These are phyloP conservation scores for Pristionchus exspectatus DNA, from an alignment of 2,888 invertebrate genomes.

Conservation along the genomic window DNA sequence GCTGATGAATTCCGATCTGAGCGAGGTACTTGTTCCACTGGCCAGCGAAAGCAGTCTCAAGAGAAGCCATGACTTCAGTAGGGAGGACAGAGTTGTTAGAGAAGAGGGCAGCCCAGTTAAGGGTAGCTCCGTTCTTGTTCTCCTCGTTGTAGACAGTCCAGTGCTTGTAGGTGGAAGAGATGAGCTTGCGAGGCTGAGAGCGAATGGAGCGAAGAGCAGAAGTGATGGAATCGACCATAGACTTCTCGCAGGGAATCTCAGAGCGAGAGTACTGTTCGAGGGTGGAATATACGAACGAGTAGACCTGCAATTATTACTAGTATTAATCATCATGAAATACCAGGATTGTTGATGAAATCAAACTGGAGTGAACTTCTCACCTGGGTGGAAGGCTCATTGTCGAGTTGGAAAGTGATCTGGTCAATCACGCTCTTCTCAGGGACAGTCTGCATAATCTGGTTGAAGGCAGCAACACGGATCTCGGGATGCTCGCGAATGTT, in stretches of 20 bases:
- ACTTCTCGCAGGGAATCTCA: constrained; percentile 69
- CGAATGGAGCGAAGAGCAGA: constrained; percentile 57
- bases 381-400: constrained; percentile 69
- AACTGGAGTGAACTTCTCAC: constrained; percentile 54
- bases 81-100: constrained; percentile 67
- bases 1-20: constrained; percentile 66
- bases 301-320: not conserved
- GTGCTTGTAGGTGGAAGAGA: constrained; percentile 61
- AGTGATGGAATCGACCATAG: constrained; percentile 53
- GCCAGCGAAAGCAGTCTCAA: constrained; percentile 66
- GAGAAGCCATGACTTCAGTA: constrained; percentile 59
- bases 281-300: constrained; percentile 68
- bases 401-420: constrained; percentile 67
- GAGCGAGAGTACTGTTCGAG: constrained; percentile 67
- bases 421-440: constrained; percentile 70
- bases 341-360: too few relatives aligned
- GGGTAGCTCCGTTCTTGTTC: constrained; percentile 62
- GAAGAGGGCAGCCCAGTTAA: constrained; percentile 69
- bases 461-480: constrained; percentile 71
- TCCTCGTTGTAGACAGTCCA: constrained; percentile 65
- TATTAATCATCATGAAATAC: too few relatives aligned
- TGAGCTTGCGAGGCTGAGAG: constrained; percentile 60
- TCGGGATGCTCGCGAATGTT: constrained; percentile 69
- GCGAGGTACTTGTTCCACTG: constrained; percentile 66
- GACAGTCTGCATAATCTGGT: constrained; percentile 68